Base-by-base conservation (phyloP, 2,797 vertebrate species). In the Pantherophis alleghaniensis region DNA sequence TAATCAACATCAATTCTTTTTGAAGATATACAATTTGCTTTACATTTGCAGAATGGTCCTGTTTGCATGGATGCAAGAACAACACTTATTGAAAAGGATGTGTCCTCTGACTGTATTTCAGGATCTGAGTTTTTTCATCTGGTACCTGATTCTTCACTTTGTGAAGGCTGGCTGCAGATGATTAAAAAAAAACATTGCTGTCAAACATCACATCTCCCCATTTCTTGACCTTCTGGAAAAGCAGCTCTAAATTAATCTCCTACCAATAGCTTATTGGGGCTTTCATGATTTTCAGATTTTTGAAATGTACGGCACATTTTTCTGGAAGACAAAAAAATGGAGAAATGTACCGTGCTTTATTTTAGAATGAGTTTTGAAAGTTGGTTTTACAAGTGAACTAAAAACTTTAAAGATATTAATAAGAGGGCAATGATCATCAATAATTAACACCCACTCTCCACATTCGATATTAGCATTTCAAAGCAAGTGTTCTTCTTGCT, bases 221-320 rank as follows among this genome's bases (percentile, higher is more conserved):
- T 69, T 79, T 88, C 56, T 60, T 86, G 89, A 59, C 7, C 74
- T 59, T 26, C 53, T 59, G 59, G 51, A 79, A 90, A 92, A 90
- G 11, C 53, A 63, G 12, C 16, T 95, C 92, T 93, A 87, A 94
- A 42, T 69, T 91, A 92, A 61, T 51, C 66, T 26, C 94, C 92
- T 18, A 24, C 87, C 60, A 87, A 66, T 87, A 63, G 60, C 47
- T 83, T 92, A 90, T 7, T 92, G 69, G 93, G 56, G 14, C 55
- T 92, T 94, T 91, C 0, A 0, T 79, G 57, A 55, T 87, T 89
- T 87, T 61, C 60, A 88, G 28, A 47, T 79, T 95, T 93, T 92
- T 60, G 55, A 94, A 94, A 93, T 66, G 60, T 61, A 89, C 2
- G 90, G 60, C 79, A 32, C 26, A 26, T 94, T 90, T 79, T 83